A percentile compares a stretch with the other conserved stretches of the same genome.
phyloP scores from a whole-genome alignment of 2,113 vertebrate genomes.

The Mola mola region DNA sequence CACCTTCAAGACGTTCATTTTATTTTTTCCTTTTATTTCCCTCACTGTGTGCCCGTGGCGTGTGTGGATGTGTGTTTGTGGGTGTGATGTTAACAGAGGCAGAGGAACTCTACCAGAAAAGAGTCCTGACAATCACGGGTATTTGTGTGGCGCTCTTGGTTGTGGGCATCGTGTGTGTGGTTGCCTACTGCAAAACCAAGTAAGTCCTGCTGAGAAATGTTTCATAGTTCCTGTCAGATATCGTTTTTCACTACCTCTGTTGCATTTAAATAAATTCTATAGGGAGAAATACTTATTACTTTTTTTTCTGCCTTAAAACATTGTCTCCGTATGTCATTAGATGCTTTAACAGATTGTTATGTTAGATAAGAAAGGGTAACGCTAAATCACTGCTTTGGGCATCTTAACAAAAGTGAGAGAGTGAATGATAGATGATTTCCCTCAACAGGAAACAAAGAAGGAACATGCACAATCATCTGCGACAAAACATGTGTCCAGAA shows the following conservation, averaged over 20 bases:
- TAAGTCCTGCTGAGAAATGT: constrained; percentile 79
- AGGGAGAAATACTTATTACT: no score
- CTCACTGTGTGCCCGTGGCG: constrained; percentile 33
- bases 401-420: not conserved
- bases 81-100: constrained; percentile 88
- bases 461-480: constrained; percentile 96
- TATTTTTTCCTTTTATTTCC: constrained; percentile 28
- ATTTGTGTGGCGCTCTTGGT: constrained; percentile 97
- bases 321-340: not conserved
- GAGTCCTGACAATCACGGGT: constrained; percentile 98
- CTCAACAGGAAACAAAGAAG: constrained; percentile 93
- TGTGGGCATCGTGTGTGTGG: constrained; percentile 98
- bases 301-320: constrained; percentile 7
- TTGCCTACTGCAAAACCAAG: constrained; percentile 99
- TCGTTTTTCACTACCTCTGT: not conserved
- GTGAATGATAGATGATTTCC: constrained; percentile 34
- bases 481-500: constrained; percentile 96
- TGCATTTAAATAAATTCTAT: no score
- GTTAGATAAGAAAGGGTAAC: not conserved
- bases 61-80: constrained; percentile 52
- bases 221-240: constrained; percentile 14
- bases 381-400: not conserved
- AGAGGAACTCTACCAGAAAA: constrained; percentile 98
- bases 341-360: not conserved
- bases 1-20: constrained; percentile 37